phyloP scores from a whole-genome alignment of 2,113 vertebrate genomes.

The Myotis davidii region DNA sequence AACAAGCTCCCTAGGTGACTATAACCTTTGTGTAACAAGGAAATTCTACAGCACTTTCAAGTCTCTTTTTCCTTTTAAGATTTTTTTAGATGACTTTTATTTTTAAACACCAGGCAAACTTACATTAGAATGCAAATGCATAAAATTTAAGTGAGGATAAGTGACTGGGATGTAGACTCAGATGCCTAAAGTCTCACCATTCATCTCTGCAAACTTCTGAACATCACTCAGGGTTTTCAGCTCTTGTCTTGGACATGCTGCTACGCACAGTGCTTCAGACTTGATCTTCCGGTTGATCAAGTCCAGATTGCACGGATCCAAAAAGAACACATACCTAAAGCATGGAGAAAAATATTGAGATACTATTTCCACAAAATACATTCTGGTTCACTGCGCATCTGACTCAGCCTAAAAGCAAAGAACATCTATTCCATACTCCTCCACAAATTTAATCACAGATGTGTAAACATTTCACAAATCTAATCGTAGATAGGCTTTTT shows the following conservation, averaged over 20 bases:
- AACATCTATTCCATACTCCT: neutral
- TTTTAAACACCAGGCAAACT: neutral
- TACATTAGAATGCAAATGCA: neutral
- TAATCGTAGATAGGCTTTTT: neutral
- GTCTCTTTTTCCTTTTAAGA: conserved; percentile 24
- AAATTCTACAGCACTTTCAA: conserved; percentile 7
- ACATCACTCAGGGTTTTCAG: conserved; percentile 93
- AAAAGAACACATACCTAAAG: conserved; percentile 96
- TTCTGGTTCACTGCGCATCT: neutral
- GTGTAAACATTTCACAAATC: neutral
- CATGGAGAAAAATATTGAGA: conserved; percentile 55
- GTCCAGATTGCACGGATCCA: conserved; percentile 98
- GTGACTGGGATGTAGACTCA: neutral
- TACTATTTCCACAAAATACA: conserved; percentile 71
- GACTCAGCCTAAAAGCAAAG: conserved; percentile 25
- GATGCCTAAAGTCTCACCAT: conserved; percentile 88
- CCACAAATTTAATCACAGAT: conserved; percentile 44
- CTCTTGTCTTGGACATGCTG: conserved; percentile 92
- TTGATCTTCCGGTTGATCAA: conserved; percentile 94
- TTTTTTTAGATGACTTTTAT: neutral
- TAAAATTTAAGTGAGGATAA: neutral
- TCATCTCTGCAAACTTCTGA: conserved; percentile 93
- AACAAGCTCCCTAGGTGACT: neutral
- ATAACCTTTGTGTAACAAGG: neutral
- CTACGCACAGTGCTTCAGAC: conserved; percentile 95